Percentiles rank a stretch among this genome's conserved stretches.
Evolutionary conservation across 1,140 invertebrate species (phyloP).

Genomic region (Aphaenogaster floridana): DNA sequence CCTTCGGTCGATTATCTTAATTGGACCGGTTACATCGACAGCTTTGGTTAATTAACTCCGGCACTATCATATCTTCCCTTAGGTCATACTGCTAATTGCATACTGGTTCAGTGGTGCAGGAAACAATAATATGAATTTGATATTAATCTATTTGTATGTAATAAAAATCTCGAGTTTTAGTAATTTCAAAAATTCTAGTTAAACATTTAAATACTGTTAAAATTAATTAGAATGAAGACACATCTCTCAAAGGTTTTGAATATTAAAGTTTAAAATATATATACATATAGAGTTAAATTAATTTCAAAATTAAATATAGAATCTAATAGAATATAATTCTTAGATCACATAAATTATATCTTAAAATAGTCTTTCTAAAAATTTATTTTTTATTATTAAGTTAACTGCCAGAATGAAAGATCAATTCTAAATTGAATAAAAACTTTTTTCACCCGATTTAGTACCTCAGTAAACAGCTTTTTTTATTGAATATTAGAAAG

Average conservation of each 20-base stretch:
- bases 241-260: background rate
- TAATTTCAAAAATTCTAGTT: background rate
- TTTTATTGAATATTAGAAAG: conserved; percentile 7
- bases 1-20: conserved; percentile 33
- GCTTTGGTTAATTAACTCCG: conserved; percentile 5
- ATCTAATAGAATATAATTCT: background rate
- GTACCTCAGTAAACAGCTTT: background rate
- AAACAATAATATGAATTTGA: background rate
- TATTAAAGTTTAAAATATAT: background rate
- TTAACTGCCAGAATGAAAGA: background rate
- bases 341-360: background rate
- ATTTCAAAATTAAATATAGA: background rate
- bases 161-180: background rate
- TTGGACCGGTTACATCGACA: background rate
- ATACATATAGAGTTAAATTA: background rate
- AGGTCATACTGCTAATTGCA: conserved; percentile 20
- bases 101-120: background rate
- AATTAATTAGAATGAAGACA: background rate
- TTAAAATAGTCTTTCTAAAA: background rate
- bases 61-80: background rate
- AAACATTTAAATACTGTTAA: background rate
- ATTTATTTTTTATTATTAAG: background rate
- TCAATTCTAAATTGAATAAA: background rate
- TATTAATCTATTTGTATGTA: background rate
- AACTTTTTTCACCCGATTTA: background rate